Conservation (phyloP, 2,113 vertebrate species). For the Mustela nigripes region DNA sequence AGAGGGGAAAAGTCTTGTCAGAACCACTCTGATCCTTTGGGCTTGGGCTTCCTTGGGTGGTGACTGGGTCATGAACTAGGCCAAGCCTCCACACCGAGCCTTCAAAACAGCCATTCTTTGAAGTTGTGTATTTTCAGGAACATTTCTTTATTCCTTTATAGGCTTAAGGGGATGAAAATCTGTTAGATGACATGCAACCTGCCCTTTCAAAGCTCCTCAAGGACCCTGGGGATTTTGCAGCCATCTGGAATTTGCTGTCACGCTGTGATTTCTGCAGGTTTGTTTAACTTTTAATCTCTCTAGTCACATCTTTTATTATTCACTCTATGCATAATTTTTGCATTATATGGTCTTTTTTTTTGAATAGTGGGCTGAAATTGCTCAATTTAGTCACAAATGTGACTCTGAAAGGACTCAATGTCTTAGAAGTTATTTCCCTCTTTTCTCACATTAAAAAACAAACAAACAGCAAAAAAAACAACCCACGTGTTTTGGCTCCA, state of each 20-base stretch:
- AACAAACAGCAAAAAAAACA: not conserved
- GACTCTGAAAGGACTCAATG: not conserved
- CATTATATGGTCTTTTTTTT: slow-evolving; percentile 51
- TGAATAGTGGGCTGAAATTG: slow-evolving; percentile 50
- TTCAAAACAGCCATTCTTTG: slow-evolving; percentile 26
- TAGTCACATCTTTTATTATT: slow-evolving; percentile 71
- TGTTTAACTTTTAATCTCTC: slow-evolving; percentile 76
- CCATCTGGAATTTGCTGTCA: slow-evolving; percentile 79
- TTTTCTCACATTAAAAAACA: slow-evolving; percentile 14
- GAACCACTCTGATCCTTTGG: not conserved
- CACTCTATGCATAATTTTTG: slow-evolving; percentile 72
- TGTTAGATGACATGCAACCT: slow-evolving; percentile 42
- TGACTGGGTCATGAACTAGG: not conserved
- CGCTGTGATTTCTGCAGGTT: slow-evolving; percentile 76
- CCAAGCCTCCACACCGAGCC: not conserved
- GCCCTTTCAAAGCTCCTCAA: slow-evolving; percentile 67
- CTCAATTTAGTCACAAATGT: slow-evolving; percentile 67
- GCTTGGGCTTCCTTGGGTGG: not conserved
- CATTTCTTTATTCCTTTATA: slow-evolving; percentile 47
- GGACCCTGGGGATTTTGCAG: slow-evolving; percentile 45
- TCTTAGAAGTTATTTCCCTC: slow-evolving; percentile 57
- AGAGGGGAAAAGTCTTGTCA: not conserved
- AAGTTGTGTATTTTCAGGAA: slow-evolving; percentile 46
- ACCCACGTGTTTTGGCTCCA: not conserved
- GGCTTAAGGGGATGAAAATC: slow-evolving; percentile 52